phyloP scores from a whole-genome alignment of 2,888 invertebrate genomes.

The Dryomyza anilis region DNA sequence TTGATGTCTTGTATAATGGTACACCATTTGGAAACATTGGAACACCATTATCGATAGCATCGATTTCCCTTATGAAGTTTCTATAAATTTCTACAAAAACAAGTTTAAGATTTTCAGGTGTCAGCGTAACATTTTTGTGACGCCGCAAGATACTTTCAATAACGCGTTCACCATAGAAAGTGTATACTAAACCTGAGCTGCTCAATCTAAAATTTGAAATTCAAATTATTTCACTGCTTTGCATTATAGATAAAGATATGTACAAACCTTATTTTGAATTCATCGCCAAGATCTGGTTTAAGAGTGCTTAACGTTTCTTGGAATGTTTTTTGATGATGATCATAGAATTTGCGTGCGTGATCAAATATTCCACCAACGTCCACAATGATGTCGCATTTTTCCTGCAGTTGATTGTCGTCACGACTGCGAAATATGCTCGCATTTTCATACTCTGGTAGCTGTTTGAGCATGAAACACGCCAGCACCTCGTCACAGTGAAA shows the following conservation, averaged over 20 bases:
- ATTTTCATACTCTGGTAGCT: slow-evolving; percentile 78
- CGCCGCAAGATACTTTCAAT: slow-evolving; percentile 67
- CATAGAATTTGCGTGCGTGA: slow-evolving; percentile 76
- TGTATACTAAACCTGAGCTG: slow-evolving; percentile 92
- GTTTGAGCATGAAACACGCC: slow-evolving; percentile 90
- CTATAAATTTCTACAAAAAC: slow-evolving; percentile 80
- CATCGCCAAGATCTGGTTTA: slow-evolving; percentile 67
- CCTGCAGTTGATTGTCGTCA: slow-evolving; percentile 68
- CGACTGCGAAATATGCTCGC: slow-evolving; percentile 79
- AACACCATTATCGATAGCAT: slow-evolving; percentile 97
- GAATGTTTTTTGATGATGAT: slow-evolving; percentile 91
- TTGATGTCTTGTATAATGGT: slow-evolving; percentile 77
- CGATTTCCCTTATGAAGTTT: slow-evolving; percentile 88
- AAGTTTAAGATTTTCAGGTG: slow-evolving; percentile 63
- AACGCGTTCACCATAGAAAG: slow-evolving; percentile 84
- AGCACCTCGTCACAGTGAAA: slow-evolving; percentile 63
- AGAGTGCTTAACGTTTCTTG: slow-evolving; percentile 70
- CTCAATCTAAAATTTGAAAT: slow-evolving; percentile 78
- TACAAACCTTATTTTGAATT: slow-evolving; percentile 67
- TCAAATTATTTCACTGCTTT: too few species aligned
- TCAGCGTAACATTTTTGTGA: slow-evolving; percentile 60
- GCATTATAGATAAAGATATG: too few species aligned
- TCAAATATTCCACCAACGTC: slow-evolving; percentile 92
- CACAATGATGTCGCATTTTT: slow-evolving; percentile 86
- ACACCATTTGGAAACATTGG: slow-evolving; percentile 76